Conservation (phyloP, 2,888 invertebrate species). For the Oxytorus armatus region DNA sequence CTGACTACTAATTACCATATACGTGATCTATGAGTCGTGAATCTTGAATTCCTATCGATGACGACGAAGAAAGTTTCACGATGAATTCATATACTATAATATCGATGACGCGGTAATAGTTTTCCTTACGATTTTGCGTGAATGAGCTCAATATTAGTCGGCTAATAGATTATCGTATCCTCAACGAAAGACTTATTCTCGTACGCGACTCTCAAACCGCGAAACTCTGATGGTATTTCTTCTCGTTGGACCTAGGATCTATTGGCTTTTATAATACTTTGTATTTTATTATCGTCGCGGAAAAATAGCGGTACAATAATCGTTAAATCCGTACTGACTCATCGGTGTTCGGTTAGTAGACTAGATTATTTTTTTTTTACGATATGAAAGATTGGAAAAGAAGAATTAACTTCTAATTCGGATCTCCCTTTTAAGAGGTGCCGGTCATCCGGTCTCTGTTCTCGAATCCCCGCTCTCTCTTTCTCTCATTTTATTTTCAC, state of each 20-base stretch:
- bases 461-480: conserved; percentile 13
- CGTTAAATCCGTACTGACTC: conserved; percentile 16
- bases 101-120: conserved; percentile 41
- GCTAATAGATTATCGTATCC: conserved; percentile 9
- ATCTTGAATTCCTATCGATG: conserved; percentile 58
- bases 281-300: conserved; percentile 14
- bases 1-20: no score
- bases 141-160: conserved; percentile 17
- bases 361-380: conserved; percentile 17
- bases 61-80: conserved; percentile 53
- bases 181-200: conserved; percentile 26
- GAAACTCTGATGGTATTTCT: conserved; percentile 50
- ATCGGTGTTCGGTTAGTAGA: conserved; percentile 7
- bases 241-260: conserved; percentile 17
- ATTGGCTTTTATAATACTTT: neutral
- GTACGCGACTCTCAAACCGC: conserved; percentile 18
- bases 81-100: conserved; percentile 42
- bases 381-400: conserved; percentile 6
- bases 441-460: conserved; percentile 20
- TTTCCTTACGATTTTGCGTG: conserved; percentile 21
- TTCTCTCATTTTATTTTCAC: conserved; percentile 3
- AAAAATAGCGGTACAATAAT: neutral
- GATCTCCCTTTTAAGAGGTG: conserved; percentile 30
- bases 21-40: conserved; percentile 41
- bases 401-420: conserved; percentile 12